These are phyloP conservation scores for Xanthorhoe spadicearia DNA, from an alignment of 2,888 invertebrate species.

Conservation along the genomic window DNA sequence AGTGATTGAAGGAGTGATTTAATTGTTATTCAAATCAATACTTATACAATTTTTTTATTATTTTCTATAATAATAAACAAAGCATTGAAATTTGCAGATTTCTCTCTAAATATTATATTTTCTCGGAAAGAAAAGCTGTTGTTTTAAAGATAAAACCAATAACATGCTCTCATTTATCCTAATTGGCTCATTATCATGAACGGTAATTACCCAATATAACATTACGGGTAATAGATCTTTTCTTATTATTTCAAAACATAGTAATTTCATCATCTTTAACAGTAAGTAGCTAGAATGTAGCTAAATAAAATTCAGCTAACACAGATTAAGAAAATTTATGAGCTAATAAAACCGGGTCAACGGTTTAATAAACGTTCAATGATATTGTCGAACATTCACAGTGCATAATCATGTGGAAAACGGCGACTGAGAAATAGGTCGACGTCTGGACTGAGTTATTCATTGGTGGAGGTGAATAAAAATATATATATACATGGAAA, in stretches of 20 bases:
- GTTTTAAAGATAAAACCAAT: too few relatives aligned
- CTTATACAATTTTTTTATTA: too few relatives aligned
- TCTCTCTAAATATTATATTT: too few relatives aligned
- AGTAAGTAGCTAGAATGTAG: background rate
- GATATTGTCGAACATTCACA: constrained; percentile 39
- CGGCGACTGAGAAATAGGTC: constrained; percentile 50
- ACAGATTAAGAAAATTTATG: constrained; percentile 34
- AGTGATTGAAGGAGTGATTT: too few relatives aligned
- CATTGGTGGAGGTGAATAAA: background rate
- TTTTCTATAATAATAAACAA: too few relatives aligned
- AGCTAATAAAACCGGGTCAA: constrained; percentile 39
- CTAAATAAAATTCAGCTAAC: constrained; percentile 14
- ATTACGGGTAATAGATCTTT: background rate
- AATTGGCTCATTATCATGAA: too few relatives aligned
- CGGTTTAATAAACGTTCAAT: constrained; percentile 31
- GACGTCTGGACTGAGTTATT: constrained; percentile 41
- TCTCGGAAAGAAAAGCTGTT: too few relatives aligned
- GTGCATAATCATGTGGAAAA: constrained; percentile 47
- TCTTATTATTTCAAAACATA: background rate
- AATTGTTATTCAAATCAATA: too few relatives aligned
- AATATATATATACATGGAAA: too few relatives aligned
- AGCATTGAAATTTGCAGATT: too few relatives aligned
- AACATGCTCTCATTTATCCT: too few relatives aligned
- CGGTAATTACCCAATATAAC: background rate
- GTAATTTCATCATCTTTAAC: background rate